phyloP scores from a whole-genome alignment of 2,113 vertebrate genomes.

The Laticauda laticaudata region DNA sequence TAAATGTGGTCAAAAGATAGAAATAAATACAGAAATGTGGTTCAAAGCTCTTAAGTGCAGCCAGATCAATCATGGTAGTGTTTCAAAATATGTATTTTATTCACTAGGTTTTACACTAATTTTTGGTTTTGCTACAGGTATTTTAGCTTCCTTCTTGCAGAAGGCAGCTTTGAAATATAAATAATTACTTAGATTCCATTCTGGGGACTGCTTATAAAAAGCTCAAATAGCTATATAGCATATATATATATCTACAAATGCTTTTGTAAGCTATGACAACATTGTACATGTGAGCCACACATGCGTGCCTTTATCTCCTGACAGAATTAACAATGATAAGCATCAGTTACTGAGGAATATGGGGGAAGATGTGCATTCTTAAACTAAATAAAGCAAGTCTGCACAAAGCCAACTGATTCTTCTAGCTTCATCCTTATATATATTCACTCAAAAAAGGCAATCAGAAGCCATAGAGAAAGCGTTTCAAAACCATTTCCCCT shows the following conservation, averaged over 20 bases:
- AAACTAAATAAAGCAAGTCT: not conserved
- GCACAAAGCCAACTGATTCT: not conserved
- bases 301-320: not conserved
- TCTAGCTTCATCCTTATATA: conserved; percentile 1
- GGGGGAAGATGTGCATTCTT: not conserved
- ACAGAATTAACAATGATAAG: not conserved
- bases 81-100: not conserved
- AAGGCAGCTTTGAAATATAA: not conserved
- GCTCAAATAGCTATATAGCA: not conserved
- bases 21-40: not conserved
- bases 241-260: not conserved
- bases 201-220: not conserved
- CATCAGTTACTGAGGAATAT: not conserved
- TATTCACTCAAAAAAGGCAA: conserved; percentile 19
- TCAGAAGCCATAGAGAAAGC: conserved; percentile 29
- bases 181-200: not conserved
- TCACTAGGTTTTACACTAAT: not conserved
- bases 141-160: not conserved
- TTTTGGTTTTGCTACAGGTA: not conserved
- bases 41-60: not conserved
- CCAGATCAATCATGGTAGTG: not conserved
- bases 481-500: conserved; percentile 26
- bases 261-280: not conserved
- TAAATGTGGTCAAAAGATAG: too few species aligned
- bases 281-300: not conserved